A percentile compares a stretch with the other conserved stretches of the same genome.
These are phyloP conservation scores for Drosophila yooni DNA, from an alignment of 2,888 invertebrate genomes.

Conservation along the genomic window DNA sequence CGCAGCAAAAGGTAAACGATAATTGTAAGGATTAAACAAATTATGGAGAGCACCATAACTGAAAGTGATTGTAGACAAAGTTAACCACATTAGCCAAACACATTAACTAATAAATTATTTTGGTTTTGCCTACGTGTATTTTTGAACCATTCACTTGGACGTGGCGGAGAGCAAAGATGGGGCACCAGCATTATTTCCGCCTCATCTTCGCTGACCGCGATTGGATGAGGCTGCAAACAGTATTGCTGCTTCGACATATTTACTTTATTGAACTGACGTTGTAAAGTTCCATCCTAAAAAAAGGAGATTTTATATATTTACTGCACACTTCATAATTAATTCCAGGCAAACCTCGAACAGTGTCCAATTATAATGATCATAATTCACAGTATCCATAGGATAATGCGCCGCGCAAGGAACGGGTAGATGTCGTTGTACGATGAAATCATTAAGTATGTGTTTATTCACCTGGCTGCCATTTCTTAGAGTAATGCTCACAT, in stretches of 20 bases:
- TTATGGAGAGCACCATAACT: constrained; percentile 90
- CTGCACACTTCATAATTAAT: too few relatives aligned
- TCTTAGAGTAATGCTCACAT: constrained; percentile 27
- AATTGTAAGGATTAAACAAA: constrained; percentile 89
- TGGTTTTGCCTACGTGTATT: constrained; percentile 15
- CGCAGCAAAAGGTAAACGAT: constrained; percentile 34
- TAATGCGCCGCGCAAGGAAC: constrained; percentile 47
- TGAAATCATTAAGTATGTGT: constrained; percentile 33
- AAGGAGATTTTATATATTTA: neutral
- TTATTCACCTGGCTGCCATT: constrained; percentile 8
- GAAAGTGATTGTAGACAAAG: constrained; percentile 60
- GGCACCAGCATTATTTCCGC: constrained; percentile 20
- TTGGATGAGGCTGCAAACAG: constrained; percentile 43
- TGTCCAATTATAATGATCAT: constrained; percentile 32
- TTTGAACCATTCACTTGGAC: neutral
- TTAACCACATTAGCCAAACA: neutral
- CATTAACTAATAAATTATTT: too few relatives aligned
- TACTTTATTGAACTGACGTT: neutral
- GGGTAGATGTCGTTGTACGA: constrained; percentile 40
- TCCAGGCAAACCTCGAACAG: constrained; percentile 34
- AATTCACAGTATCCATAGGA: constrained; percentile 2
- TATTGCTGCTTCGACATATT: constrained; percentile 34
- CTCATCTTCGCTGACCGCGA: neutral
- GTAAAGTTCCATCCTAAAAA: constrained; percentile 37
- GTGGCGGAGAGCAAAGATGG: constrained; percentile 13